These are phyloP conservation scores for silkworm (Bombyx mori) DNA, from an alignment of 1,140 invertebrate genomes.

Conservation along the genomic window DNA sequence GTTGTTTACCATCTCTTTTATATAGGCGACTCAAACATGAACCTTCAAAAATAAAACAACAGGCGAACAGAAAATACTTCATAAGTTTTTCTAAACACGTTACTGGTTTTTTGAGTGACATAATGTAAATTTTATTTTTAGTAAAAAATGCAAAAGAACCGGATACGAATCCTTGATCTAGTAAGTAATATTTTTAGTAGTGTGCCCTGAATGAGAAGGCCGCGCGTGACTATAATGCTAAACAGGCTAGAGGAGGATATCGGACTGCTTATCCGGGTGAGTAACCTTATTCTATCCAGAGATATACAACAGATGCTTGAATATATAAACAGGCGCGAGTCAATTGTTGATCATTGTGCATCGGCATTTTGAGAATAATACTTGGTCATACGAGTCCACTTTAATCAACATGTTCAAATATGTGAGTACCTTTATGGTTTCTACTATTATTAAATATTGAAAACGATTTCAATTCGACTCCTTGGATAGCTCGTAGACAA, in stretches of 20 bases:
- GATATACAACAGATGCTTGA: too few species aligned
- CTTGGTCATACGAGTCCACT: slow-evolving; percentile 2
- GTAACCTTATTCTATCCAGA: slow-evolving; percentile 6
- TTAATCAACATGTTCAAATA: slow-evolving; percentile 63
- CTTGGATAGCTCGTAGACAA: too few species aligned
- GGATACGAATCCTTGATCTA: slow-evolving; percentile 40
- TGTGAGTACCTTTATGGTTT: slow-evolving; percentile 39
- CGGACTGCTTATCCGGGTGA: slow-evolving; percentile 40
- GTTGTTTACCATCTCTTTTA: too few species aligned
- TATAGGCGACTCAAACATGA: too few species aligned
- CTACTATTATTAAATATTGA: background rate
- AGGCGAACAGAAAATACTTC: too few species aligned
- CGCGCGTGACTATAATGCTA: slow-evolving; percentile 42
- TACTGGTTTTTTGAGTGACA: too few species aligned
- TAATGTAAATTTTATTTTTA: slow-evolving; percentile 4
- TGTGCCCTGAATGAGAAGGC: slow-evolving; percentile 30
- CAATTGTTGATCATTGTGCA: slow-evolving; percentile 9
- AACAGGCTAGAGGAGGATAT: slow-evolving; percentile 44
- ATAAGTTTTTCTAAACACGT: too few species aligned
- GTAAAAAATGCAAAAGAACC: slow-evolving; percentile 2
- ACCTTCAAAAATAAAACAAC: too few species aligned
- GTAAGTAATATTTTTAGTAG: slow-evolving; percentile 19
- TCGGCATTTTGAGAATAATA: background rate
- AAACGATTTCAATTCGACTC: too few species aligned
- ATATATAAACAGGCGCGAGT: slow-evolving; percentile 3